Evolutionary conservation across 2,888 invertebrate species (phyloP).

Genomic region (Dascillus cervinus): DNA sequence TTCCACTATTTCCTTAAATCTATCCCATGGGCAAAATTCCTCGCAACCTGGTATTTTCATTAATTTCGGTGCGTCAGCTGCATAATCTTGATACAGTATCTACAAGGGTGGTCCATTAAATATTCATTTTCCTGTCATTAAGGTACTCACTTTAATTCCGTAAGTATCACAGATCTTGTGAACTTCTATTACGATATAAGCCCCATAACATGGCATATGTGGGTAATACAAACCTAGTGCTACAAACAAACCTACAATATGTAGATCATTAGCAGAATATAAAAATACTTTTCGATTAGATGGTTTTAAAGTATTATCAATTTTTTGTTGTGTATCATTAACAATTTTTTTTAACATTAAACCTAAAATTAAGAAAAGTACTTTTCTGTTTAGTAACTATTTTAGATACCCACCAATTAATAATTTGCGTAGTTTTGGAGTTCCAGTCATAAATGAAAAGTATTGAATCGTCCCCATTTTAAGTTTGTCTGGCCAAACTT

Average conservation of each 20-base stretch:
- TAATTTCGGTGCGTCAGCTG: neutral
- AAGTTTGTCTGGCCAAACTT: neutral
- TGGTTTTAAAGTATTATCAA: neutral
- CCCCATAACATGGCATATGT: neutral
- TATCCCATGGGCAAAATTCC: conserved; percentile 1
- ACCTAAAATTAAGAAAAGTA: neutral
- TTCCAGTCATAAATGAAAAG: neutral
- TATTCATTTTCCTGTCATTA: no score
- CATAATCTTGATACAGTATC: neutral
- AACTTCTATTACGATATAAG: neutral
- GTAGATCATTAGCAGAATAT: neutral
- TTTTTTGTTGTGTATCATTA: neutral
- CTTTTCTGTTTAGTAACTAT: no score
- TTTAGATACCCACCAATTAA: neutral
- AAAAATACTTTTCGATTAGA: neutral
- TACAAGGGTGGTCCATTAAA: neutral
- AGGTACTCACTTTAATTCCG: neutral
- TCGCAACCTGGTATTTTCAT: neutral
- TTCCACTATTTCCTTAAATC: neutral
- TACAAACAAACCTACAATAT: neutral
- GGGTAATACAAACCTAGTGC: neutral
- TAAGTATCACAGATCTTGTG: neutral
- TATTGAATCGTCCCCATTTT: neutral
- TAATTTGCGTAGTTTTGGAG: neutral
- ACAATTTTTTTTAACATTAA: neutral